Evolutionary conservation across 1,140 invertebrate species (phyloP).

Genomic region (Cotesia typhae): DNA sequence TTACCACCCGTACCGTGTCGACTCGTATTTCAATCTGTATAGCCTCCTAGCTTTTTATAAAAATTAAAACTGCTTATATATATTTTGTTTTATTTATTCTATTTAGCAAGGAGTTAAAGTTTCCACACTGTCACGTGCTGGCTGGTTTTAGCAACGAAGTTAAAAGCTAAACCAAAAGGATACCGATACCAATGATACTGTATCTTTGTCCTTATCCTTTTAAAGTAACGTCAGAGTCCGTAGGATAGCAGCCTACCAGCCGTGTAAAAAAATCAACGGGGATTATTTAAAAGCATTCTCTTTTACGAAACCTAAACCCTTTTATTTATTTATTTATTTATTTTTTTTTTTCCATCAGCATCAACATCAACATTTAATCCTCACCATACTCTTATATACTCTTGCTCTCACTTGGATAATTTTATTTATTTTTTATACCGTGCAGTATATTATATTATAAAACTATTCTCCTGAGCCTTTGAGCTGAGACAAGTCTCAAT

Average conservation of each 20-base stretch:
- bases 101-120: slow-evolving; percentile 15
- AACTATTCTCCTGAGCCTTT: not conserved
- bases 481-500: not conserved
- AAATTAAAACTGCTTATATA: not conserved
- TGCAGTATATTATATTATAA: not conserved
- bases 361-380: slow-evolving; percentile 20
- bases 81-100: slow-evolving; percentile 22
- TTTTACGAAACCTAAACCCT: slow-evolving; percentile 21
- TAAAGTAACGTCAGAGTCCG: not conserved
- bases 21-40: slow-evolving; percentile 16
- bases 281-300: slow-evolving; percentile 53
- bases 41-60: slow-evolving; percentile 17
- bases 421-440: not conserved
- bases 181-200: slow-evolving; percentile 41
- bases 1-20: slow-evolving; percentile 31
- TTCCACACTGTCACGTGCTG: slow-evolving; percentile 23
- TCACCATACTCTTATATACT: not conserved
- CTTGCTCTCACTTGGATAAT: not conserved
- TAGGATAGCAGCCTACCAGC: slow-evolving; percentile 1
- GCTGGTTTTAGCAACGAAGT: not conserved
- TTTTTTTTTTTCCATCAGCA: slow-evolving; percentile 3
- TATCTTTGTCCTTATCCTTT: slow-evolving; percentile 31
- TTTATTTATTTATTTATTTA: not conserved
- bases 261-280: slow-evolving; percentile 19
- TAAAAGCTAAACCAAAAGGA: slow-evolving; percentile 14